Conservation (phyloP, 2,888 invertebrate genomes). For the Chalcosyrphus nemorum region DNA sequence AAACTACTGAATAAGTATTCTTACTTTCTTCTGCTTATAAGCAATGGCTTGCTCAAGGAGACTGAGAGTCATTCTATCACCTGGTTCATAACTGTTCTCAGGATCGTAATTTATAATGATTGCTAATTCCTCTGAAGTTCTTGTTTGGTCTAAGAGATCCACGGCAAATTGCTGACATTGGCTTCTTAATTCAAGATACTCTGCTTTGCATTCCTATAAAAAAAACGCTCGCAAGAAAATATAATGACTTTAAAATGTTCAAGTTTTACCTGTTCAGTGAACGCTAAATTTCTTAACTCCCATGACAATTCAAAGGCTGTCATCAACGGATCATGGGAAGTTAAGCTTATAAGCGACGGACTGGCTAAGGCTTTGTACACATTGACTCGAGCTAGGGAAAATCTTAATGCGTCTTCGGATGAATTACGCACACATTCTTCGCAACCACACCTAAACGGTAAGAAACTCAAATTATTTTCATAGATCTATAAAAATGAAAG, state of each 20-base stretch:
- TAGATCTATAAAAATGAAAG: too few relatives aligned
- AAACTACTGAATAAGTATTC: too few relatives aligned
- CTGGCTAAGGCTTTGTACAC: constrained; percentile 96
- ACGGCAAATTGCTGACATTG: constrained; percentile 96
- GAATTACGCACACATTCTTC: constrained; percentile 91
- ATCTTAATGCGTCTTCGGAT: constrained; percentile 89
- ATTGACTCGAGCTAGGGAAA: constrained; percentile 94
- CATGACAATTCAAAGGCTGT: constrained; percentile 97
- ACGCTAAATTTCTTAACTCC: constrained; percentile 94
- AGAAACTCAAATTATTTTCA: too few relatives aligned
- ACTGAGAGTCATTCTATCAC: constrained; percentile 92
- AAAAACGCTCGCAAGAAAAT: background rate
- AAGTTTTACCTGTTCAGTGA: constrained; percentile 88
- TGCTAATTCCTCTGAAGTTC: constrained; percentile 96
- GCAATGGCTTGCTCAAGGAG: constrained; percentile 94
- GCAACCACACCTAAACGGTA: constrained; percentile 89
- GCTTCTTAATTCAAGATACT: constrained; percentile 92
- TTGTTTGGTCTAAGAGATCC: constrained; percentile 93
- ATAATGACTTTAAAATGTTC: background rate
- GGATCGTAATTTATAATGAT: constrained; percentile 96
- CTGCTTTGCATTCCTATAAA: constrained; percentile 90
- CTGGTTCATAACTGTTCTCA: constrained; percentile 88
- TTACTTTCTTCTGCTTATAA: constrained; percentile 96
- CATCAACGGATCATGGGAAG: constrained; percentile 95
- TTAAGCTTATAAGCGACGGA: constrained; percentile 96